Percentiles rank a stretch among this genome's conserved stretches.
phyloP scores from a whole-genome alignment of 2,888 invertebrate species.

The Hipparchia semele region DNA sequence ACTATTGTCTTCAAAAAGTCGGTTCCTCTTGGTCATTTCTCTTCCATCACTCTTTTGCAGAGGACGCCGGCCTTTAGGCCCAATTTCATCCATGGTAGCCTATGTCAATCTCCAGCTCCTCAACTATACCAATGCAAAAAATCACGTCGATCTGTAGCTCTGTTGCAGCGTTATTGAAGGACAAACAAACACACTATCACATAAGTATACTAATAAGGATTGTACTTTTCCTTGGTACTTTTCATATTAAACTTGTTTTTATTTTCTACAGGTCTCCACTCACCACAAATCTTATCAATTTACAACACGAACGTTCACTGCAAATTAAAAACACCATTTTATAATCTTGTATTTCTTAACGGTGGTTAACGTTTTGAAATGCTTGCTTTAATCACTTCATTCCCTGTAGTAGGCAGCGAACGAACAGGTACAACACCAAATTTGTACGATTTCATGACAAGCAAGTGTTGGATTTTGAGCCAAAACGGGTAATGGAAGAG shows the following conservation, averaged over 20 bases:
- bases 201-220: too few relatives aligned
- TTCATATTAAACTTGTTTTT: background rate
- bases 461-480: slow-evolving; percentile 39
- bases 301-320: background rate
- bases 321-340: background rate
- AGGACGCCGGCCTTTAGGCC: too few relatives aligned
- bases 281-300: background rate
- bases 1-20: too few relatives aligned
- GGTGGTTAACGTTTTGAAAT: slow-evolving; percentile 4
- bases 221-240: too few relatives aligned
- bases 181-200: too few relatives aligned
- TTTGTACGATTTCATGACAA: slow-evolving; percentile 26
- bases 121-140: too few relatives aligned
- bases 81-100: too few relatives aligned
- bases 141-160: too few relatives aligned
- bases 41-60: too few relatives aligned
- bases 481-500: slow-evolving; percentile 42
- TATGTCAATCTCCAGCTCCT: too few relatives aligned
- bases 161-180: too few relatives aligned
- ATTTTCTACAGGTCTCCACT: background rate
- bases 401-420: slow-evolving; percentile 38
- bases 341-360: slow-evolving; percentile 4
- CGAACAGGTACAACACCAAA: slow-evolving; percentile 30
- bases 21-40: too few relatives aligned
- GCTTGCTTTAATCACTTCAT: slow-evolving; percentile 17